Conservation (phyloP, 2,888 invertebrate genomes). For the Perithous albicinctus region DNA sequence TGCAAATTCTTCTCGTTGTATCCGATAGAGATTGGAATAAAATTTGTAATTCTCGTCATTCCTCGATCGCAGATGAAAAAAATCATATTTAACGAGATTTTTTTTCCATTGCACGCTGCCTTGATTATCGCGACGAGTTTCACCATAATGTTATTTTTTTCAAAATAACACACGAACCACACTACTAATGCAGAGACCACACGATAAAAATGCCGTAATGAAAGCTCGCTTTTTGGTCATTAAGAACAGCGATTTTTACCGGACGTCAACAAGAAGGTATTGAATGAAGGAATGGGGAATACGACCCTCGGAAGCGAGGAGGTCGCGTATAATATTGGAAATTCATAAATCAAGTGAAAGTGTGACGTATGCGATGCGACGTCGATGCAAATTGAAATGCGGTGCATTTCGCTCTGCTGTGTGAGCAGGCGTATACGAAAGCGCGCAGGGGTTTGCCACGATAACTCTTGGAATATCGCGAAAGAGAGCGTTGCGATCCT, state of each 20-base stretch:
- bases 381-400: constrained; percentile 60
- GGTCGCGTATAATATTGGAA: constrained; percentile 53
- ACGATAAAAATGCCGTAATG: not conserved
- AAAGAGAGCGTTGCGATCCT: constrained; percentile 47
- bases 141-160: too few species aligned
- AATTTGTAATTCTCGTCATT: too few species aligned
- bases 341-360: constrained; percentile 60
- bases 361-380: constrained; percentile 59
- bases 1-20: too few species aligned
- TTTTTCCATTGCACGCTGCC: too few species aligned
- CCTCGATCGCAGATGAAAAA: too few species aligned
- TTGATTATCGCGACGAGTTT: too few species aligned
- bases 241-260: not conserved
- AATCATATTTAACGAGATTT: too few species aligned
- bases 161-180: too few species aligned
- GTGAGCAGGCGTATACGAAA: not conserved
- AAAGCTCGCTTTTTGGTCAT: not conserved
- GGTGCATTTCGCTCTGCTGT: constrained; percentile 34
- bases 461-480: constrained; percentile 46
- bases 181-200: not conserved
- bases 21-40: too few species aligned
- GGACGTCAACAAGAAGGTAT: not conserved
- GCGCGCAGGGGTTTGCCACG: constrained; percentile 22
- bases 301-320: constrained; percentile 3
- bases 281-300: not conserved